Evolutionary conservation across 2,113 vertebrate genomes (phyloP).

Genomic region (Calypte anna): DNA sequence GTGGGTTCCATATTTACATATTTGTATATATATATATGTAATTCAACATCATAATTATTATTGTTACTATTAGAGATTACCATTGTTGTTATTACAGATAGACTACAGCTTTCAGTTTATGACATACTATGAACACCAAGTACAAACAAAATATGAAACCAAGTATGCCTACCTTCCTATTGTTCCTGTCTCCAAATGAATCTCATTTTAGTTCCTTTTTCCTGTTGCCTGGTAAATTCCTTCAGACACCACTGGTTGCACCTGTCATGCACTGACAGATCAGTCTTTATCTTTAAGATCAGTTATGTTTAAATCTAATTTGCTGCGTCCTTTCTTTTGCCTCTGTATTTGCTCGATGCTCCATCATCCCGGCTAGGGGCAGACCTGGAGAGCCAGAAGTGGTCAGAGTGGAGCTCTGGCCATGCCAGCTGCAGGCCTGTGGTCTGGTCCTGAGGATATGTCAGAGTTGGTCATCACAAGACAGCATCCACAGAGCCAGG

Average conservation of each 20-base stretch:
- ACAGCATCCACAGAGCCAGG: neutral
- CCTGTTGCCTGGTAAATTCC: neutral
- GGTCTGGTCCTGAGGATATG: neutral
- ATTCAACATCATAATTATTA: no score
- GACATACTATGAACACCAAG: neutral
- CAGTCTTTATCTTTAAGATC: neutral
- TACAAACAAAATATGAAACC: neutral
- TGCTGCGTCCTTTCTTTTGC: neutral
- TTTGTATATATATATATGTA: no score
- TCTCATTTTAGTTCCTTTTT: neutral
- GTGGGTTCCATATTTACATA: no score
- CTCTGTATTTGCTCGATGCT: neutral
- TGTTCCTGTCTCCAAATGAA: neutral
- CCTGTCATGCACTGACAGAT: neutral
- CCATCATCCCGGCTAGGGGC: accelerated
- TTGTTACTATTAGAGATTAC: no score
- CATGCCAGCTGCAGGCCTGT: neutral
- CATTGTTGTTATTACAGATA: no score
- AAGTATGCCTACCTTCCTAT: neutral
- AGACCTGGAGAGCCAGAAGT: neutral
- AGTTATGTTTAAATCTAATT: neutral
- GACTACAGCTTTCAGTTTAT: neutral
- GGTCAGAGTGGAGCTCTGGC: neutral
- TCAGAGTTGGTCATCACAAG: accelerated
- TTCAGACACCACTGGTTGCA: neutral